phyloP scores from a whole-genome alignment of 2,797 vertebrate genomes.

The Eremophila alpestris region DNA sequence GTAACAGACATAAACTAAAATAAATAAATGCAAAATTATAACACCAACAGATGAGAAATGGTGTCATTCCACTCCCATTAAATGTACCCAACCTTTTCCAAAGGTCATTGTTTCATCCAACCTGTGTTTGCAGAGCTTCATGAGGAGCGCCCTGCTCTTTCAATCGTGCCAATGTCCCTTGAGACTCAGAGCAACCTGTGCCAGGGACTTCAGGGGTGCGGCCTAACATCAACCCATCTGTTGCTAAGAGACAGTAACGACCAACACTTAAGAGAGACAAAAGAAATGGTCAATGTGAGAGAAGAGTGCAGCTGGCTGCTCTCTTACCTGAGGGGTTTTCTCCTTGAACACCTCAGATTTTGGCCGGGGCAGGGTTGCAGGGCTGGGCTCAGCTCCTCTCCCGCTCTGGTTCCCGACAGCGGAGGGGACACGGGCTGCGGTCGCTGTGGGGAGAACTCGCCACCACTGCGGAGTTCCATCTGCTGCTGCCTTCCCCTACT shows the following conservation, averaged over 20 bases:
- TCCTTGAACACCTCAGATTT: not conserved
- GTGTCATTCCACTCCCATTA: not conserved
- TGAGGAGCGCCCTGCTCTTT: not conserved
- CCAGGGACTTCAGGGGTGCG: not conserved
- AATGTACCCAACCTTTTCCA: not conserved
- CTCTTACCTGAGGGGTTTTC: not conserved
- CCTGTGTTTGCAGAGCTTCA: not conserved
- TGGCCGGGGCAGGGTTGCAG: accelerated
- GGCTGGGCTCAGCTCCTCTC: not conserved
- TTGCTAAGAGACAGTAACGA: not conserved
- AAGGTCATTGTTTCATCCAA: not conserved
- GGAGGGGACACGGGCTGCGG: not conserved
- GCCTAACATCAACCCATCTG: not conserved
- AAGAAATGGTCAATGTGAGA: not conserved
- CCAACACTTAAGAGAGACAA: not conserved
- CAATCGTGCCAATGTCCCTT: not conserved
- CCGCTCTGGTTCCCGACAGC: accelerated
- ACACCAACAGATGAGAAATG: accelerated
- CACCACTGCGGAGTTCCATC: accelerated
- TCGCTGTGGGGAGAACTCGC: accelerated
- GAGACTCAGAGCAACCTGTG: not conserved
- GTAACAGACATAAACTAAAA: not conserved
- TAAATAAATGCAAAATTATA: not conserved
- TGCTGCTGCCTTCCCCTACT: not conserved
- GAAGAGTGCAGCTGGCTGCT: not conserved